Percentiles rank a stretch among this genome's conserved stretches.
phyloP scores from a whole-genome alignment of 2,797 vertebrate genomes.

The Toxotes lorentzi region DNA sequence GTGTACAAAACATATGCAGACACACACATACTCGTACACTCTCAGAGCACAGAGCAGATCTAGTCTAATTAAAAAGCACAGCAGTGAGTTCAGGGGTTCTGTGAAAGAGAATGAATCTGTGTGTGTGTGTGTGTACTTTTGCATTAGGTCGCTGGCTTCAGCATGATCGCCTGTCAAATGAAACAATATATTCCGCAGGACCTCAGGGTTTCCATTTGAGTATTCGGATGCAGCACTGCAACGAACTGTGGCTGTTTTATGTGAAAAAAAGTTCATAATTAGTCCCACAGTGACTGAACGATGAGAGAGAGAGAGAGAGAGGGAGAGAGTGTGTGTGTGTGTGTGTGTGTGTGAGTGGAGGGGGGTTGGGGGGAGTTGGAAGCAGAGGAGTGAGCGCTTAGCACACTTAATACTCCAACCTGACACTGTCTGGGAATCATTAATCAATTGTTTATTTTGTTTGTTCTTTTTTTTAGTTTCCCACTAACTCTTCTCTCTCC shows the following conservation, averaged over 20 bases:
- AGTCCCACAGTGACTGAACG: conserved; percentile 98
- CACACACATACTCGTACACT: conserved; percentile 26
- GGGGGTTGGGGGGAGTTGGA: conserved; percentile 43
- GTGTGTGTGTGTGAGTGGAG: background rate
- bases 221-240: conserved; percentile 85
- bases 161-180: conserved; percentile 88
- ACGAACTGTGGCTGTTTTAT: conserved; percentile 91
- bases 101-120: conserved; percentile 51
- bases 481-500: background rate
- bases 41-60: conserved; percentile 65
- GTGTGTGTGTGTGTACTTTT: conserved; percentile 39
- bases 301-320: conserved; percentile 81
- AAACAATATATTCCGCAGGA: conserved; percentile 93
- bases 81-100: conserved; percentile 73
- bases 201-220: conserved; percentile 95
- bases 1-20: conserved; percentile 50
- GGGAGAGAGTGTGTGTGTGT: no score
- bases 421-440: conserved; percentile 83
- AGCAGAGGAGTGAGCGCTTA: conserved; percentile 82
- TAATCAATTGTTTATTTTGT: conserved; percentile 73
- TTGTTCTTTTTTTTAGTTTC: conserved; percentile 5
- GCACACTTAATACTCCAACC: conserved; percentile 84
- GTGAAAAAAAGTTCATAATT: conserved; percentile 95
- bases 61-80: conserved; percentile 85
- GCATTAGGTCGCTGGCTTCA: conserved; percentile 80